phyloP scores from a whole-genome alignment of 2,113 vertebrate species.

The Otolemur garnettii region DNA sequence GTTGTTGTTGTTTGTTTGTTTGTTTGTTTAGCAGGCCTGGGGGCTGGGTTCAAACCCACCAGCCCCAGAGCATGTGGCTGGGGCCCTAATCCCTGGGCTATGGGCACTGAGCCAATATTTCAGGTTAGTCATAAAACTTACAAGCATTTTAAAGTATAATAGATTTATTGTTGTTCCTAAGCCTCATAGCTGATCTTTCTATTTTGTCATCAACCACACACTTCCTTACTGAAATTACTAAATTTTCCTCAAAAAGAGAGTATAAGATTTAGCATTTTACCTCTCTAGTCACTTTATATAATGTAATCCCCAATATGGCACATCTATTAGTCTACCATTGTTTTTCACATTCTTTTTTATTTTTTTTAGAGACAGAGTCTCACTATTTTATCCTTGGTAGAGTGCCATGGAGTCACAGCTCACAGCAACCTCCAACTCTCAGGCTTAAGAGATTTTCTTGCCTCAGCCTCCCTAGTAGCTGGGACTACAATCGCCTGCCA shows the following conservation, averaged over 20 bases:
- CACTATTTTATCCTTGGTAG: too few species aligned
- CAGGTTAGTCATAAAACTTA: conserved; percentile 55
- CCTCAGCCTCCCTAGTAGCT: too few species aligned
- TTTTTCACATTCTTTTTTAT: conserved; percentile 17
- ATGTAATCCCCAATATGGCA: not conserved
- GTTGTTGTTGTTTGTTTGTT: too few species aligned
- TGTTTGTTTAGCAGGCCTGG: too few species aligned
- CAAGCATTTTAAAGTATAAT: conserved; percentile 14
- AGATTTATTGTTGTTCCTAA: conserved; percentile 50
- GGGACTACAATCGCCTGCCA: too few species aligned
- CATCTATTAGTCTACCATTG: not conserved
- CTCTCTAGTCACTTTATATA: not conserved
- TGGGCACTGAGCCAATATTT: not conserved
- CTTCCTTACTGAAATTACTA: conserved; percentile 37
- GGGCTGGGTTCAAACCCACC: too few species aligned
- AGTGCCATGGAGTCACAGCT: too few species aligned
- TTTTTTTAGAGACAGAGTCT: too few species aligned
- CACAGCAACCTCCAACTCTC: too few species aligned
- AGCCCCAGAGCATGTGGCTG: too few species aligned
- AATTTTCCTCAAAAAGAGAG: conserved; percentile 42
- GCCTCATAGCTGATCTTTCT: conserved; percentile 23
- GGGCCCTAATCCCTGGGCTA: too few species aligned
- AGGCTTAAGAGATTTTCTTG: too few species aligned
- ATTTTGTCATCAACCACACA: not conserved
- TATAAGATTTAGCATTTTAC: not conserved